Evolutionary conservation across 2,888 invertebrate genomes (phyloP), one percentile per base, ranked within the genome.

Genomic region (Aquatica leii): DNA sequence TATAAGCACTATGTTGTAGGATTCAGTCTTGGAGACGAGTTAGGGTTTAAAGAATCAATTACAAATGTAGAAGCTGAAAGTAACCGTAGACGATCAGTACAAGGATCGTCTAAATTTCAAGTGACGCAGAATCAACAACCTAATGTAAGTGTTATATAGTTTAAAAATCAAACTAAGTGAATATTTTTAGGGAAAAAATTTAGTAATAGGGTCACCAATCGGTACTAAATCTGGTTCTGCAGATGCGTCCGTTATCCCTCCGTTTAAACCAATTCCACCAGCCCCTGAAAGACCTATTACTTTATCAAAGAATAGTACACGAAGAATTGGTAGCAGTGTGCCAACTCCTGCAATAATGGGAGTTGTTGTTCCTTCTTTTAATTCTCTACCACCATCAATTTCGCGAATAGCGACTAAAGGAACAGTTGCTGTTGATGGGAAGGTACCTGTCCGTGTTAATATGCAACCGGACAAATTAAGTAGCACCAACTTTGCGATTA

Each of bases 21-120:
- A 71, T 93, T 95, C 81, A 92, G 92, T 76, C 82, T 94, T 12
- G 94, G 94, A 12, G 94, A 95, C 76, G 94, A 94, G 78, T 82
- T 94, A 64, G 94, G 94, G 20, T 94, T 95, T 77, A 86, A 88
- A 69, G 92, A 95, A 76, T 93, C 94, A 0, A 80, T 94, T 48
- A 90, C 93, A 1, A 93, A 93, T 77, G 78, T 88, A 71, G 86
- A 87, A 46, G 78, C 88, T 71, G 86, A 87, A 46, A 87, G 87
- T 71, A 86, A 90, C 66, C 83, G 92, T 67, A 84, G 92, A 79
- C 84, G 71, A 73, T 82, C 43, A 76, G 84, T 74, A 67, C 76
- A 77, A 11, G 75, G 76, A 67, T 75, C 74, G 15, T 77, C 78
- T 0, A 77, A 76, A 64, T 69, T 81, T 24, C 77, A 80, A 65